Conservation (phyloP, 2,113 vertebrate species). For the Tetrao urogallus region DNA sequence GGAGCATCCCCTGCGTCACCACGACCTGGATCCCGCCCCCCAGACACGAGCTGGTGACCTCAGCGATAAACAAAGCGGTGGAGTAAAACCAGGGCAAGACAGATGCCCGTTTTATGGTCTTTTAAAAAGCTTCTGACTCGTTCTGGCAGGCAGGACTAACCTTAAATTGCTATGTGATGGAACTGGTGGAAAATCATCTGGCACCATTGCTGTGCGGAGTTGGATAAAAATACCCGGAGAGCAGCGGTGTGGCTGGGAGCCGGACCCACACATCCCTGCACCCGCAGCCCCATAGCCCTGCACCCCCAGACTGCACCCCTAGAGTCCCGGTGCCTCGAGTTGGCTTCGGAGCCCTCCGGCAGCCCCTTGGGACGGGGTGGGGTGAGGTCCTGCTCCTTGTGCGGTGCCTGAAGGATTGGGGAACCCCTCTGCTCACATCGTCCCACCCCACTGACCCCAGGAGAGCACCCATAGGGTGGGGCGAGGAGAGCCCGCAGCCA, state of each 20-base stretch:
- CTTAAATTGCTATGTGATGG: constrained; percentile 69
- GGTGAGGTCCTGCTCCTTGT: background rate
- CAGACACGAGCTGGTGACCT: constrained; percentile 32
- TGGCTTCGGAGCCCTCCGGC: background rate
- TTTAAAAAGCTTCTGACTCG: constrained; percentile 66
- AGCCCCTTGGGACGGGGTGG: background rate
- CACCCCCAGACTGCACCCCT: background rate
- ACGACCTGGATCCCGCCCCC: constrained; percentile 32
- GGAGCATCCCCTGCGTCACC: background rate
- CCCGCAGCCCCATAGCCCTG: fast-evolving
- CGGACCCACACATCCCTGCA: fast-evolving
- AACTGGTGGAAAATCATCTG: constrained; percentile 30
- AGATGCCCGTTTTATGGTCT: constrained; percentile 54
- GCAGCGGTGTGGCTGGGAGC: background rate
- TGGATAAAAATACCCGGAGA: constrained; percentile 44
- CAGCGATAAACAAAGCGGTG: constrained; percentile 52
- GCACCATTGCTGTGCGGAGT: background rate
- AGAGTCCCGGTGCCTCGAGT: background rate
- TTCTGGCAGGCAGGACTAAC: constrained; percentile 49
- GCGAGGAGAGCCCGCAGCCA: no score
- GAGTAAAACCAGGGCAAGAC: constrained; percentile 52
- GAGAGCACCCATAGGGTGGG: background rate
- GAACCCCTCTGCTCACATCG: background rate
- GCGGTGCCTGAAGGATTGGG: background rate
- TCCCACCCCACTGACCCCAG: background rate